Conservation (phyloP, 2,797 vertebrate species). For the Poeciliopsis turneri region DNA sequence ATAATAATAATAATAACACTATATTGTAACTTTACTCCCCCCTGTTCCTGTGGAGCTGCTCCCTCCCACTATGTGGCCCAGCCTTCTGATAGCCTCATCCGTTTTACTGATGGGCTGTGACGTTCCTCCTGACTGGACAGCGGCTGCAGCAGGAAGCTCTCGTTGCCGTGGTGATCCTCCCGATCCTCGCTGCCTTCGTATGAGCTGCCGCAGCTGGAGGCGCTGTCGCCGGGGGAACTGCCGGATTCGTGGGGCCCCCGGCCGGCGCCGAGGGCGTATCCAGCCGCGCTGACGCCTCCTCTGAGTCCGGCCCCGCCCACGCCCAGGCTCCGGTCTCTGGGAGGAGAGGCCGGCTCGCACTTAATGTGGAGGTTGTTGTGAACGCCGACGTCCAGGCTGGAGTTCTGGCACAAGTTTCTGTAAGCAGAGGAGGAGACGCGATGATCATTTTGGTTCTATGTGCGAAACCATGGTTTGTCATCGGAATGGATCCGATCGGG, state of each 20-base stretch:
- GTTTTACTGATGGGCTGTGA: slow-evolving; percentile 93
- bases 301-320: slow-evolving; percentile 47
- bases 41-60: slow-evolving; percentile 3
- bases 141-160: slow-evolving; percentile 91
- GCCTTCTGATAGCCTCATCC: slow-evolving; percentile 94
- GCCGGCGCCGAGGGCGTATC: slow-evolving; percentile 40
- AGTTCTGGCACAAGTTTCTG: slow-evolving; percentile 96
- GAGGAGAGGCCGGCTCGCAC: slow-evolving; percentile 97
- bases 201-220: slow-evolving; percentile 96
- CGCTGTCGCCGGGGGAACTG: slow-evolving; percentile 92
- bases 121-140: slow-evolving; percentile 86
- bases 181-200: slow-evolving; percentile 93
- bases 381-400: slow-evolving; percentile 91
- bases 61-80: slow-evolving; percentile 92
- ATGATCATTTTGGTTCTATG: background rate
- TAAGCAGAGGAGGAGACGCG: slow-evolving; percentile 73
- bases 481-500: background rate
- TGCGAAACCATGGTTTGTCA: background rate
- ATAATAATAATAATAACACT: slow-evolving; percentile 71
- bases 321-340: slow-evolving; percentile 83
- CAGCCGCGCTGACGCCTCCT: slow-evolving; percentile 29
- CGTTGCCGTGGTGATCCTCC: slow-evolving; percentile 90
- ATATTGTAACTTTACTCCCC: slow-evolving; percentile 62
- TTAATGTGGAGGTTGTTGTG: slow-evolving; percentile 96
- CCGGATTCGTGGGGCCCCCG: slow-evolving; percentile 79